Base-by-base conservation (phyloP, 1,140 invertebrate genomes). In the Kradibia gibbosae region DNA sequence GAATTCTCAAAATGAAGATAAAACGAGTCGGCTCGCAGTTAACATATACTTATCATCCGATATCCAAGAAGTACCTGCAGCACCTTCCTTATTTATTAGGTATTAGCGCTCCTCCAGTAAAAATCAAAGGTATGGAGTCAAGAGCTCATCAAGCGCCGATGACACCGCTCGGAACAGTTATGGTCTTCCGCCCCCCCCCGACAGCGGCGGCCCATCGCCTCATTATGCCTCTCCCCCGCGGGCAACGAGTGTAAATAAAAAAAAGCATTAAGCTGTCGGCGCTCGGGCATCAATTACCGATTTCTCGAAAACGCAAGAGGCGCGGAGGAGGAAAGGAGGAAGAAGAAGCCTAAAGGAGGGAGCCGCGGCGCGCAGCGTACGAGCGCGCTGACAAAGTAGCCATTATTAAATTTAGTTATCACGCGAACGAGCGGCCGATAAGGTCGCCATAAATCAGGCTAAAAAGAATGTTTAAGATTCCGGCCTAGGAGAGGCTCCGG, bases 341-440 rank as follows among this genome's bases (percentile, higher is more conserved):
- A 53, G 50, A 17, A 53, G 50, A 20, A 22, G 50, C 5, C n/a
- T n/a, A n/a, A n/a, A 20, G 22, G 50, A 17, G 22, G 50, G 50
- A 22, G 50, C 5, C 15, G 5, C 15, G 15, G 34, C 62, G 3
- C 17, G 13, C 1, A n/a, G n/a, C 13, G 13, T 11, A 36, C 8
- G 31, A 10, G 17, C 28, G 31, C 70, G 28, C 25, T 15, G 74
- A 62, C 55, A 45, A 48, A n/a, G 31, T 28, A 45, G 39, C 20
- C 60, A 36, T 71, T 78, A 70, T 78, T 78, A 72, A 80, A 80
- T 80, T 80, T 73, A 73, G 78, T 73, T 73, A 80, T 80, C 78
- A 80, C 25, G 53, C 65, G 8, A 31, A 20, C 34, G 11, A 53
- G 3, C 36, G 39, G 57, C 28, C 22, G 67, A 80, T 80, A 80